phyloP scores from a whole-genome alignment of 2,888 invertebrate species.

The Sabatieria punctata region DNA sequence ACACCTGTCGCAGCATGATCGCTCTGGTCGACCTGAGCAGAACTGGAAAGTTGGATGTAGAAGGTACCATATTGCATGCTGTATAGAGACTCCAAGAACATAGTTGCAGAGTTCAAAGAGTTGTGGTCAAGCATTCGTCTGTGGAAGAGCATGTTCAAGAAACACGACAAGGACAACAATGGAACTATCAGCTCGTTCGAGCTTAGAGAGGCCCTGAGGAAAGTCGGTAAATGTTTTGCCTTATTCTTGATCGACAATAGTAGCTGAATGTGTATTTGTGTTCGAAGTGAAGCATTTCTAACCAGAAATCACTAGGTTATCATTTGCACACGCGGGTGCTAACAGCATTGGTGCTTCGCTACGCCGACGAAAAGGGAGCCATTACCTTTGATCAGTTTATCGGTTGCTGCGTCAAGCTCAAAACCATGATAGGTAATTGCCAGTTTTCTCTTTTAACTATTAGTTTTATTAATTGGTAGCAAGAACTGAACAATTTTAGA shows the following conservation, averaged over 20 bases:
- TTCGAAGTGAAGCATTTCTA: too few species aligned
- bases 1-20: slow-evolving; percentile 8
- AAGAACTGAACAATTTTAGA: slow-evolving; percentile 44
- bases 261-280: slow-evolving; percentile 57
- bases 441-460: too few species aligned
- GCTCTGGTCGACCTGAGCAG: slow-evolving; percentile 6
- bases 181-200: too few species aligned
- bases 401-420: too few species aligned
- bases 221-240: slow-evolving; percentile 60
- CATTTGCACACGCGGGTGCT: slow-evolving; percentile 72
- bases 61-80: slow-evolving; percentile 4
- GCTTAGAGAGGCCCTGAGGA: too few species aligned
- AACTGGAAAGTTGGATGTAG: slow-evolving; percentile 7
- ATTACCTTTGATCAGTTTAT: too few species aligned
- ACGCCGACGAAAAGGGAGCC: slow-evolving; percentile 58
- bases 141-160: too few species aligned
- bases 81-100: too few species aligned
- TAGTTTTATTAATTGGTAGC: too few species aligned
- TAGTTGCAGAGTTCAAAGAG: slow-evolving; percentile 47
- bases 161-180: slow-evolving; percentile 60
- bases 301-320: too few species aligned
- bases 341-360: too few species aligned
- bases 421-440: slow-evolving; percentile 88
- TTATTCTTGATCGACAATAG: slow-evolving; percentile 64
- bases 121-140: too few species aligned